A percentile compares a stretch with the other conserved stretches of the same genome.
phyloP scores from a whole-genome alignment of 2,888 invertebrate genomes.

The Silvanus unidentatus region DNA sequence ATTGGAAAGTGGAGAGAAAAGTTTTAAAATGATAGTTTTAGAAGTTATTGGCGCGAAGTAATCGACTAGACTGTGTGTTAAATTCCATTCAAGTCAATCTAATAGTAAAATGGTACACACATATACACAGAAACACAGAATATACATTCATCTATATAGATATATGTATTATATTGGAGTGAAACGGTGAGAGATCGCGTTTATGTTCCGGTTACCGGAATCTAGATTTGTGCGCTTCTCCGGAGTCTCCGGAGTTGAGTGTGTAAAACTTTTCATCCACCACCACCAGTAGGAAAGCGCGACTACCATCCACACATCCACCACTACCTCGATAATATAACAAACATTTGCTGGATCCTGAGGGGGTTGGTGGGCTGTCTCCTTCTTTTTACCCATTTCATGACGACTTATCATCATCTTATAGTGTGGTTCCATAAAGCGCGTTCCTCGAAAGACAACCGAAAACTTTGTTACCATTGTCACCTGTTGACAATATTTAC shows the following conservation, averaged over 20 bases:
- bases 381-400: no score
- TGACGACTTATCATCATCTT: no score
- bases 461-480: no score
- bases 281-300: conserved; percentile 12
- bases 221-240: conserved; percentile 21
- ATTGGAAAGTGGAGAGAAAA: no score
- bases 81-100: no score
- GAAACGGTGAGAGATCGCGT: background rate
- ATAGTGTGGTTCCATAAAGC: no score
- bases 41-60: conserved; percentile 10
- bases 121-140: no score
- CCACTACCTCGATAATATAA: conserved; percentile 14
- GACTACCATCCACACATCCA: conserved; percentile 9
- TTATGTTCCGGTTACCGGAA: conserved; percentile 23
- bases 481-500: conserved; percentile 32
- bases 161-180: background rate
- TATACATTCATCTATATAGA: background rate
- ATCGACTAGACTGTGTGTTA: conserved; percentile 11
- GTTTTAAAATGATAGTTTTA: no score
- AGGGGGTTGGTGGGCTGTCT: no score
- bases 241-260: conserved; percentile 2
- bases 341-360: no score
- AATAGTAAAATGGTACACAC: no score
- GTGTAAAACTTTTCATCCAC: conserved; percentile 4
- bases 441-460: no score